Evolutionary conservation across 2,797 vertebrate genomes (phyloP).

Genomic region (Protosalanx chinensis): DNA sequence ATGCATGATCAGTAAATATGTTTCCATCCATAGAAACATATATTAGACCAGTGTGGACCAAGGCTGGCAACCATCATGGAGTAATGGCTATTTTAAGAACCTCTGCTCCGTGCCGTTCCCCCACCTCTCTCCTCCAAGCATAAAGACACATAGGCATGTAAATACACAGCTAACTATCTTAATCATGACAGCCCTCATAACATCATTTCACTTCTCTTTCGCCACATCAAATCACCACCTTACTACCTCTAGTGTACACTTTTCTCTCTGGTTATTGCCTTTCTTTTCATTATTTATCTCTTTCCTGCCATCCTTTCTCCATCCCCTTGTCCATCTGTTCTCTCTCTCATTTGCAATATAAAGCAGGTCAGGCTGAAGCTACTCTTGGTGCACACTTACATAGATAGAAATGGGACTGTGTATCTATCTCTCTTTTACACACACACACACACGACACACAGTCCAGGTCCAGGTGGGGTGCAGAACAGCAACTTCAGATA

Average conservation of each 20-base stretch:
- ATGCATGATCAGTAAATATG: not conserved
- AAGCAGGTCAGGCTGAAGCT: constrained; percentile 37
- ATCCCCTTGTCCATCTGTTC: constrained; percentile 25
- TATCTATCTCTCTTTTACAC: constrained; percentile 1
- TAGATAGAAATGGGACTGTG: not conserved
- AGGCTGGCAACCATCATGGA: constrained; percentile 29
- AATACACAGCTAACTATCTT: constrained; percentile 12
- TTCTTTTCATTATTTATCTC: constrained; percentile 21
- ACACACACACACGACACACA: not conserved
- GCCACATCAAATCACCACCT: not conserved
- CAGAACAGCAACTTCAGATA: constrained; percentile 4
- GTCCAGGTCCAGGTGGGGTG: not conserved
- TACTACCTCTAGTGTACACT: constrained; percentile 5
- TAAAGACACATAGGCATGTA: constrained; percentile 21
- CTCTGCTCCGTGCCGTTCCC: constrained; percentile 22
- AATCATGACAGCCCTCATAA: constrained; percentile 15
- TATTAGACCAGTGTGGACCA: constrained; percentile 16
- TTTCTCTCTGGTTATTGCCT: constrained; percentile 1
- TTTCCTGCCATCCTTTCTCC: constrained; percentile 7
- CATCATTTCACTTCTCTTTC: constrained; percentile 14
- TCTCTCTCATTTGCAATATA: constrained; percentile 26
- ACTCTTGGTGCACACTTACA: not conserved
- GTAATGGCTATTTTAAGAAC: constrained; percentile 32
- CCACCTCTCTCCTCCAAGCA: constrained; percentile 5
- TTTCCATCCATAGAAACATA: not conserved